Conservation (phyloP, 2,113 vertebrate genomes). For the Phrynosoma platyrhinos region DNA sequence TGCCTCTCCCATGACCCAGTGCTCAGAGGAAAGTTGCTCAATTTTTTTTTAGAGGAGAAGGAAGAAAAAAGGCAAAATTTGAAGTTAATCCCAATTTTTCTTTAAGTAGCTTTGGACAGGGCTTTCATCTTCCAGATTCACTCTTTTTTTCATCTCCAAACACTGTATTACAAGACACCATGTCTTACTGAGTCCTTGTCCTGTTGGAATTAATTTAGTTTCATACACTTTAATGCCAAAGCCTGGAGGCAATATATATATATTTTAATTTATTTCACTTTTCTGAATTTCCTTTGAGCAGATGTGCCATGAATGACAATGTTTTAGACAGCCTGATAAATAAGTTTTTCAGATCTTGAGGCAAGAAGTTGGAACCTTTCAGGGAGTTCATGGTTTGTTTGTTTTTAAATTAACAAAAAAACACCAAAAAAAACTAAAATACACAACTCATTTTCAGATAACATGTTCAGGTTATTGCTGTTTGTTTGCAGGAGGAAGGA, state of each 20-base stretch:
- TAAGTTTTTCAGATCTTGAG: slow-evolving; percentile 61
- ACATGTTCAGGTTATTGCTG: not conserved
- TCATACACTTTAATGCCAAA: slow-evolving; percentile 9
- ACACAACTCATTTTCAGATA: not conserved
- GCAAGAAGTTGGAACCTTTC: slow-evolving; percentile 50
- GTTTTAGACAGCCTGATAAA: slow-evolving; percentile 69
- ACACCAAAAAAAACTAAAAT: no score
- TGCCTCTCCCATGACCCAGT: no score
- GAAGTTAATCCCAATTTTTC: not conserved
- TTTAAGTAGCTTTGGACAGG: not conserved
- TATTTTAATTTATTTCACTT: no score
- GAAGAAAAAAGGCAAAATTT: not conserved
- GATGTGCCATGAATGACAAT: slow-evolving; percentile 64
- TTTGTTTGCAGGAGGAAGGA: slow-evolving; percentile 29
- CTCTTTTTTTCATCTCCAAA: slow-evolving; percentile 11
- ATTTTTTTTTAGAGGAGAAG: no score
- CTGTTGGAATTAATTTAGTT: slow-evolving; percentile 36
- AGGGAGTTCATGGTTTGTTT: not conserved
- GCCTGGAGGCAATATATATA: no score
- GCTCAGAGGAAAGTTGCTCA: no score
- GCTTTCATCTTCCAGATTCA: slow-evolving; percentile 30
- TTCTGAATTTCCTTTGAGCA: slow-evolving; percentile 68
- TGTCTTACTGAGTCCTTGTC: slow-evolving; percentile 11
- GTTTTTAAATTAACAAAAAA: not conserved
- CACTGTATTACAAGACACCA: not conserved